These are phyloP conservation scores for Bellardia pandia DNA, from an alignment of 2,888 invertebrate species.

Conservation along the genomic window DNA sequence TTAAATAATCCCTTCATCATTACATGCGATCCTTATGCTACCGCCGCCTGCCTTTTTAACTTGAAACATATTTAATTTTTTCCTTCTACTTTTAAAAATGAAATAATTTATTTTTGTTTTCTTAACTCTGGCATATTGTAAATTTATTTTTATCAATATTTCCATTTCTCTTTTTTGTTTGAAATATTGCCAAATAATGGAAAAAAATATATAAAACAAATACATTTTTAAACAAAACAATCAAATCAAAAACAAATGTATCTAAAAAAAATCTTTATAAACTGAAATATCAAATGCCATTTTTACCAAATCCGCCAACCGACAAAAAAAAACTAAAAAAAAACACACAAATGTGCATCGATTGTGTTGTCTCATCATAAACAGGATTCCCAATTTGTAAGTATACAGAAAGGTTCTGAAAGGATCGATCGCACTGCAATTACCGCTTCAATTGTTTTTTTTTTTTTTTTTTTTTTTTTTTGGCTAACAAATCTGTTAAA, in stretches of 20 bases:
- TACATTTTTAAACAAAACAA: constrained; percentile 17
- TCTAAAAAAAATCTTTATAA: constrained; percentile 21
- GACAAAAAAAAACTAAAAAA: not conserved
- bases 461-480: constrained; percentile 28
- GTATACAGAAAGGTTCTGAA: constrained; percentile 78
- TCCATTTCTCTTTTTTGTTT: constrained; percentile 52
- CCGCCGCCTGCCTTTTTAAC: constrained; percentile 37
- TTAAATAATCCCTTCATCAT: constrained; percentile 47
- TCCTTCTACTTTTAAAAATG: constrained; percentile 9
- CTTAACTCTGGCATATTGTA: constrained; percentile 29
- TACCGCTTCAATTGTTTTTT: constrained; percentile 66
- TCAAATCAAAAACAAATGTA: constrained; percentile 35
- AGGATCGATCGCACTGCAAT: constrained; percentile 76
- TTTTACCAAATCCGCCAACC: constrained; percentile 26
- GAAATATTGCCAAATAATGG: constrained; percentile 52
- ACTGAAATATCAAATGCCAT: constrained; percentile 32
- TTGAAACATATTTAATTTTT: not conserved
- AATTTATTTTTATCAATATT: constrained; percentile 56
- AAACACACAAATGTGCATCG: constrained; percentile 29
- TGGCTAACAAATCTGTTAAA: constrained; percentile 64
- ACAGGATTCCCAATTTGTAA: constrained; percentile 81
- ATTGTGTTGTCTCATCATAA: constrained; percentile 61
- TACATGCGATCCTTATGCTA: constrained; percentile 55
- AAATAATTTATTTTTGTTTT: constrained; percentile 21
- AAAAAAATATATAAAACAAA: constrained; percentile 35